Evolutionary conservation across 30 jellyfish, hydroid and myxozoan genomes (phyloP), one percentile per base, ranked within the genome.

Genomic region (Hydractinia symbiolongicarpus): DNA sequence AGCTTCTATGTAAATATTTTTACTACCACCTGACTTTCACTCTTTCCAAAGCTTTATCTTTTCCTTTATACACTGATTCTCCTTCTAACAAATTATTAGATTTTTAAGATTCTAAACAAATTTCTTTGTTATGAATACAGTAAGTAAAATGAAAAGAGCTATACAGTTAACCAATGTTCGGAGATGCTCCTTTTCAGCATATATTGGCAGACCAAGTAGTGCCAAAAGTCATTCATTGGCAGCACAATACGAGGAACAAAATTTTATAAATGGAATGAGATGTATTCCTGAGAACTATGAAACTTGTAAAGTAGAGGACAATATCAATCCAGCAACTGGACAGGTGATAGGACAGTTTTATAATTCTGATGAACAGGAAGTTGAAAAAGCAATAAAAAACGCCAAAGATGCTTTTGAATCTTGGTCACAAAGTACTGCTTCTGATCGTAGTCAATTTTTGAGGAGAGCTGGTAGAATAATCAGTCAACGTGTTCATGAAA

Each of bases 291-390:
- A 49, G 67, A 64, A 67, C 13, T 51, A 58, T 20, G 67, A 62
- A n/a, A 15, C 84, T 4, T 76, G 88, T 62, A 88, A 93, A 61
- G 76, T 61, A 14, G 17, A 54, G 6, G 56, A 64, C 5, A 81
- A 86, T 57, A 57, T 93, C 8, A 94, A 87, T 71, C 98, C 98
- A 57, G 72, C 95, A 19, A 82, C 95, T 66, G 98, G 98, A 5
- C 78, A 81, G 56, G 53, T 55, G 11, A 71, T 88, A 1, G 98
- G 98, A 2, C 79, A 81, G 51, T 74, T 87, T 71, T 79, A 73
- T 81, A 79, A 62, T 66, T 93, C 98, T 5, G 92, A 89, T 5
- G 71, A 72, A 8, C 91, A 81, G 4, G 98, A 93, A 70, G 94
- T 93, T 4, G 64, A 72, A 57, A 83, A 91, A 70, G 96, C 98